Evolutionary conservation across 2,797 vertebrate genomes (phyloP), one percentile per base, ranked within the genome.

Genomic region (Diceros bicornis): DNA sequence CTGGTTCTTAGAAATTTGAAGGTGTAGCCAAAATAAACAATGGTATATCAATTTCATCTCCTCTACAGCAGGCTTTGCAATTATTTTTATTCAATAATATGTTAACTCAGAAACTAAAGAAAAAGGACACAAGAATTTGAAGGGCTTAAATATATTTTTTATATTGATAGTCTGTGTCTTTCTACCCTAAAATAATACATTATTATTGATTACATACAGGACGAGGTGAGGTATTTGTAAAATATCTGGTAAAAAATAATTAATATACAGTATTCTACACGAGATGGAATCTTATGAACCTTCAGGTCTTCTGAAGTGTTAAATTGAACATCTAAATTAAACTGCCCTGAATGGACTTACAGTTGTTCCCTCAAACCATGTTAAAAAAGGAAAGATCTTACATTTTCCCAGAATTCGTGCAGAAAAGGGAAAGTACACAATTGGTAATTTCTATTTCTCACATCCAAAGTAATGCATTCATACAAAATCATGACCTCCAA

Each of bases 211-310:
- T 97, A 98, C 94, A 97, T 97, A 98, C 96, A 97, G 84, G 95
- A 97, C 88, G 96, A 96, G 93, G 96, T 98, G 97, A 98, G 97
- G 97, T 98, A 98, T 97, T 92, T 96, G 97, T 97, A 97, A 98
- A 98, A 95, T 97, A 97, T 96, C 92, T 98, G 96, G 87, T 97
- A 98, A 97, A 98, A 98, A 98, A 98, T 97, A 96, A 97, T 96
- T 91, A 93, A 97, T 97, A 96, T 95, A 98, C 97, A 97, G 84
- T 97, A 97, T 95, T 97, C 97, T 97, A 97, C 95, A 98, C 97
- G 97, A 98, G 97, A 98, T 97, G 97, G 95, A 93, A 87, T 90
- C 81, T 94, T 94, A 94, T 0, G 47, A 96, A 94, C 74, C 69
- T 87, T 95, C 87, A 94, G 77, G 84, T 96, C 81, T 97, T 97